A percentile compares a stretch with the other conserved stretches of the same genome.
Evolutionary conservation across 2,888 invertebrate genomes (phyloP).

Genomic region (Pandemis corylana): DNA sequence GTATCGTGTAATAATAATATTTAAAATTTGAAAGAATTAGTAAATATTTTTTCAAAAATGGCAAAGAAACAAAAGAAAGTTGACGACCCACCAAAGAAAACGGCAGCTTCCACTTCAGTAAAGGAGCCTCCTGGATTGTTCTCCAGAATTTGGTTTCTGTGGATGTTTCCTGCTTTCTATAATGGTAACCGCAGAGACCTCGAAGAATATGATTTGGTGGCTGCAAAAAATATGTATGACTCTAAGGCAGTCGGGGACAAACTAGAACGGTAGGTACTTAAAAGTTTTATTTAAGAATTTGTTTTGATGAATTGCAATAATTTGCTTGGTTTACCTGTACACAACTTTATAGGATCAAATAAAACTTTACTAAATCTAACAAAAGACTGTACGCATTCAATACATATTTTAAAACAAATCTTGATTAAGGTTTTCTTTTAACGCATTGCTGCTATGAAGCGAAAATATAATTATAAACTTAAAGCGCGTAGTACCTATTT

Average conservation of each 20-base stretch:
- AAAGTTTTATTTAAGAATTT: not conserved
- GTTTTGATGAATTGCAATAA: not conserved
- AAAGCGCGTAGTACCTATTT: not conserved
- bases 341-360: no score
- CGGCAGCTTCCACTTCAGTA: constrained; percentile 47
- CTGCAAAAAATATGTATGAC: constrained; percentile 87
- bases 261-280: constrained; percentile 83
- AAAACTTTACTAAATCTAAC: not conserved
- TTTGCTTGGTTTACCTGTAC: no score
- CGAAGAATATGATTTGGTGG: constrained; percentile 90
- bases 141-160: constrained; percentile 88
- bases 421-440: not conserved
- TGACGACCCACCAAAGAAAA: constrained; percentile 44
- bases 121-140: constrained; percentile 74
- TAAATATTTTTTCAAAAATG: constrained; percentile 41
- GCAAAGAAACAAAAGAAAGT: constrained; percentile 46
- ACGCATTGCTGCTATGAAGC: not conserved
- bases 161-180: constrained; percentile 91
- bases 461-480: not conserved
- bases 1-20: not conserved
- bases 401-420: not conserved
- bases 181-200: constrained; percentile 90
- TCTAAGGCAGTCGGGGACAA: constrained; percentile 88
- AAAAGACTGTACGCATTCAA: not conserved
- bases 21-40: not conserved